Conservation (phyloP, 2,113 vertebrate species). For the Nycticryphes semicollaris region DNA sequence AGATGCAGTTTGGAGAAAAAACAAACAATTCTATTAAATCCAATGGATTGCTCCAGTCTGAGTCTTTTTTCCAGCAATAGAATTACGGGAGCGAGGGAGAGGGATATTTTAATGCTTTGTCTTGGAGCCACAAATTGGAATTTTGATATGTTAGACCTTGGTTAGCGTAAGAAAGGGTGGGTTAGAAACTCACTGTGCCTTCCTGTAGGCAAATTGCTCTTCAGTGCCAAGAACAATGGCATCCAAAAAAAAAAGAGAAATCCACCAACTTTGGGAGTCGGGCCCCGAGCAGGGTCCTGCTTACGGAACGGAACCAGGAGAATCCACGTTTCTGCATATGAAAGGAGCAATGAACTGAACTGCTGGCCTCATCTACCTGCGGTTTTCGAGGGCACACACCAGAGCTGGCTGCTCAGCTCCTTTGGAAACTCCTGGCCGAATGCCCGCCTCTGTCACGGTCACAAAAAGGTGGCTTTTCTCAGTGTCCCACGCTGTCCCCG, state of each 20-base stretch:
- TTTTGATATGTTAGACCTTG: neutral
- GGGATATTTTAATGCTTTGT: neutral
- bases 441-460: neutral
- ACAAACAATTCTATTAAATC: neutral
- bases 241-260: neutral
- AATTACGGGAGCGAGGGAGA: neutral
- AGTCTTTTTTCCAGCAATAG: neutral
- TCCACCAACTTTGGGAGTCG: neutral
- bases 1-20: neutral
- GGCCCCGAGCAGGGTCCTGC: neutral
- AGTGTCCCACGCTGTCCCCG: neutral
- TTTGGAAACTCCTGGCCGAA: neutral
- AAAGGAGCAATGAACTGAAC: no score
- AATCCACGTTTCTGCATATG: neutral
- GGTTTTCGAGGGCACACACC: neutral
- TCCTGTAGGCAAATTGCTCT: neutral
- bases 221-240: no score
- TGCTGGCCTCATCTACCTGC: neutral
- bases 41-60: constrained; percentile 6
- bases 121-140: neutral
- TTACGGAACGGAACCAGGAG: no score
- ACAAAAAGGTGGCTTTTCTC: neutral
- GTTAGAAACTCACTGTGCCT: neutral
- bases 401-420: neutral
- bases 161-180: neutral